Conservation (phyloP, 2,888 invertebrate species). For the Nemotelus pantherinus region DNA sequence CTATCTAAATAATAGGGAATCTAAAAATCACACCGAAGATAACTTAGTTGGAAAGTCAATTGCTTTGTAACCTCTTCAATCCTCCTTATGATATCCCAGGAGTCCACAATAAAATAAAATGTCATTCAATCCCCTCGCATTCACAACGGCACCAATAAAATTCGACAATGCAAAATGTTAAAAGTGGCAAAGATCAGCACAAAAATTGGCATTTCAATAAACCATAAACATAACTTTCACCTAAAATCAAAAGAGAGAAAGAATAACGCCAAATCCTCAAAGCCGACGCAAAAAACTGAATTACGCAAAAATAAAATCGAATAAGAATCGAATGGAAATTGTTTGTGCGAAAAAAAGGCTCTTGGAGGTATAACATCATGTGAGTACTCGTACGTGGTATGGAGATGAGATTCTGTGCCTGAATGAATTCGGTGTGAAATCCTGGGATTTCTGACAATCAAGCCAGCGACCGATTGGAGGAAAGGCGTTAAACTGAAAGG, state of each 20-base stretch:
- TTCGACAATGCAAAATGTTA: conserved; percentile 6
- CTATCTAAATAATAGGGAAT: not conserved
- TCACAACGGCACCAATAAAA: conserved; percentile 9
- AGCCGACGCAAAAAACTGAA: not conserved
- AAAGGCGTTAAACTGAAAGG: conserved; percentile 19
- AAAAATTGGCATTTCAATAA: conserved; percentile 65
- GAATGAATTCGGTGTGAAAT: conserved; percentile 8
- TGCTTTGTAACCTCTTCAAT: conserved; percentile 12
- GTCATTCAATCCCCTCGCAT: conserved; percentile 26
- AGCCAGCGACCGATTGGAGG: conserved; percentile 8
- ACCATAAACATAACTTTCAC: conserved; percentile 58
- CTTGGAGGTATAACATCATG: not conserved
- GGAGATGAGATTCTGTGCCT: too few species aligned
- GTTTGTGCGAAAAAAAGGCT: not conserved
- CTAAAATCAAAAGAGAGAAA: conserved; percentile 49
- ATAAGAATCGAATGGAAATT: not conserved
- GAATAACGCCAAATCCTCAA: conserved; percentile 16
- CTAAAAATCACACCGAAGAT: not conserved
- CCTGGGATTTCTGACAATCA: conserved; percentile 31
- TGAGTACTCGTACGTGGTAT: not conserved
- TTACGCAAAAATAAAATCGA: conserved; percentile 1
- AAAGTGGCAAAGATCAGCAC: conserved; percentile 58
- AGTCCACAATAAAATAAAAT: conserved; percentile 48
- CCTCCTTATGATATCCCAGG: conserved; percentile 11
- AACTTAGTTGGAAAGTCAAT: conserved; percentile 28